Base-by-base conservation (phyloP, 92 coral and sea anemone species). In the Pocillopora grandis region DNA sequence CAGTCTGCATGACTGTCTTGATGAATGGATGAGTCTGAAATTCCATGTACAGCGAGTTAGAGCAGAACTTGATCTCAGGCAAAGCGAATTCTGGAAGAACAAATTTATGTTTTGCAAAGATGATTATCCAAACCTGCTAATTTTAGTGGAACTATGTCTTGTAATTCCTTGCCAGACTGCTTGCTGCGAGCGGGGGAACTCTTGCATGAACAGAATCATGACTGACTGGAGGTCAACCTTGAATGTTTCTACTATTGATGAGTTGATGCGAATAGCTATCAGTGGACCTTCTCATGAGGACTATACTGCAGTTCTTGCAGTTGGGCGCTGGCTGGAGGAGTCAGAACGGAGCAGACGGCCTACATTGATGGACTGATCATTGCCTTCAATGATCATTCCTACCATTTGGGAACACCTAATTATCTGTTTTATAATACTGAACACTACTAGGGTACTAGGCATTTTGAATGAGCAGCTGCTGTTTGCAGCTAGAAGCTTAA, bases 131-230 rank as follows among this genome's bases (percentile, higher is more conserved):
- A 78, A 78, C 72, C 72, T 63, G n/a, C 75, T 86, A 35, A 72
- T 78, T 21, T 37, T 79, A 15, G 42, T 65, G 52, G 90, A 87
- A 77, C 37, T 81, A 68, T 87, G 82, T 62, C 90, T 87, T 37
- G 75, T 80, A 12, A 86, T 86, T 62, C 89, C 85, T 31, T 49
- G 57, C 12, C 77, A 77, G n/a, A 86, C 78, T 49, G 81, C 82
- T 62, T 87, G 90, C 80, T 58, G 76, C 65, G 90, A 80, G 80
- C 49, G 90, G 76, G 82, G 86, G 56, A 73, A 81, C 67, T 58
- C 66, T 31, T 76, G 80, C 58, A 37, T 76, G 56, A 65, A 87
- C 76, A 87, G 90, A 62, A 80, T 80, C 4, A 87, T 79, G 86
- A 80, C 86, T 15, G 85, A 65, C 75, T 72, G 36, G 20, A 64